Evolutionary conservation across 2,888 invertebrate genomes (phyloP).

Genomic region (Ichneumoninae sp.): DNA sequence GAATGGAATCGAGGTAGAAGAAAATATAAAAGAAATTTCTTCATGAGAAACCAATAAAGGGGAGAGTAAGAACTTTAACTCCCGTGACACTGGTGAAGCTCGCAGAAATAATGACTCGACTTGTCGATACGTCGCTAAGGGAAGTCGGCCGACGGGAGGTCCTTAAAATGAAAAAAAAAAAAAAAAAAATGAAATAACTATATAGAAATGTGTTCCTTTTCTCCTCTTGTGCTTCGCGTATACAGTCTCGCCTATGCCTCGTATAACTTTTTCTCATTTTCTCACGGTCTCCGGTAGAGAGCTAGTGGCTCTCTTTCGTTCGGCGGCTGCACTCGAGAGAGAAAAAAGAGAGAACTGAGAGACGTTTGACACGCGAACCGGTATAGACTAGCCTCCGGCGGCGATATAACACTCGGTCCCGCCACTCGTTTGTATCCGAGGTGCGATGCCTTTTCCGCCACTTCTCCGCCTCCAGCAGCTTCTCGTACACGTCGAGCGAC

Average conservation of each 20-base stretch:
- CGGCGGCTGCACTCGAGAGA: not conserved
- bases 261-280: conserved; percentile 35
- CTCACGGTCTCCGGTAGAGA: conserved; percentile 24
- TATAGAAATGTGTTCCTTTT: conserved; percentile 29
- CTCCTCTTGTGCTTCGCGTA: conserved; percentile 3
- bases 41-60: conserved; percentile 23
- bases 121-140: conserved; percentile 58
- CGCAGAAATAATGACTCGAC: conserved; percentile 44
- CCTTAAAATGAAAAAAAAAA: conserved; percentile 6
- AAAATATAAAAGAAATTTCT: not conserved
- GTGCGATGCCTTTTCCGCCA: conserved; percentile 41
- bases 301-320: conserved; percentile 10
- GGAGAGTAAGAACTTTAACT: conserved; percentile 22
- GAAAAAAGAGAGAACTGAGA: conserved; percentile 11
- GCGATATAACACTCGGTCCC: conserved; percentile 34
- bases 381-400: conserved; percentile 22
- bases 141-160: not conserved
- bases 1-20: not conserved
- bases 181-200: not conserved
- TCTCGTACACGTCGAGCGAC: conserved; percentile 36
- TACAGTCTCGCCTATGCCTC: conserved; percentile 13
- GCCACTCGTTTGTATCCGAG: conserved; percentile 50
- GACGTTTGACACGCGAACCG: conserved; percentile 57
- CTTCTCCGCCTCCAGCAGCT: conserved; percentile 25
- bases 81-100: conserved; percentile 1